Evolutionary conservation across 2,797 vertebrate species (phyloP), one percentile per base, ranked within the genome.

Genomic region (Lithobates pipiens): DNA sequence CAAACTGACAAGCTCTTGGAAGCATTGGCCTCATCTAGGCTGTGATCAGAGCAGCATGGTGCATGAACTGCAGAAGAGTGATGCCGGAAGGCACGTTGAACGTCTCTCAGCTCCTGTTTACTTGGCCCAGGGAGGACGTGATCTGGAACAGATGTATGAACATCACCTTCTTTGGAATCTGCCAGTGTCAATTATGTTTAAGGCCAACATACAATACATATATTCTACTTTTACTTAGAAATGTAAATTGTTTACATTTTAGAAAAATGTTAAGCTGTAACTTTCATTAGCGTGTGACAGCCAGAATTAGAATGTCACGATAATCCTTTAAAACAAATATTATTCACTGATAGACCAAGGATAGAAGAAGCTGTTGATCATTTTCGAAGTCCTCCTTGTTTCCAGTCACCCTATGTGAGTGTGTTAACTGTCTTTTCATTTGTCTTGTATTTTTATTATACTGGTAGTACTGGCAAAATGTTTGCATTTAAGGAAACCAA

Each of bases 1-100:
- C 74, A 3, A 16, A 32, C 29, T 87, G 85, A 80, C 85, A 78
- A 27, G 46, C 42, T 79, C 78, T 86, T 79, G 85, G 70, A 83
- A 75, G 21, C 32, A 11, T 25, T 57, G 76, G 29, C 42, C 18
- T 39, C 77, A 39, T 75, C 50, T 34, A 42, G 46, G 11, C 70
- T 83, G 85, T 80, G 61, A 76, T 80, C 39, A 54, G 36, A 74
- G 18, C 57, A 21, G 32, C 73, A 61, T 77, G 79, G 74, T 65
- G 74, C 75, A 76, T 65, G 9, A 77, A 63, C 39, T 73, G 23
- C 61, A 78, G 61, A 67, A 50, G 32, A 54, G 29, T 16, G 21
- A 50, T 80, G 61, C 68, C 10, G 36, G 32, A 39, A 70, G 57
- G 46, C 36, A n/a, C 11, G 23, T 39, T 65, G 27, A 71, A 25